A percentile compares a stretch with the other conserved stretches of the same genome.
phyloP scores from a whole-genome alignment of 1,140 invertebrate species.

The Aphis craccivora region DNA sequence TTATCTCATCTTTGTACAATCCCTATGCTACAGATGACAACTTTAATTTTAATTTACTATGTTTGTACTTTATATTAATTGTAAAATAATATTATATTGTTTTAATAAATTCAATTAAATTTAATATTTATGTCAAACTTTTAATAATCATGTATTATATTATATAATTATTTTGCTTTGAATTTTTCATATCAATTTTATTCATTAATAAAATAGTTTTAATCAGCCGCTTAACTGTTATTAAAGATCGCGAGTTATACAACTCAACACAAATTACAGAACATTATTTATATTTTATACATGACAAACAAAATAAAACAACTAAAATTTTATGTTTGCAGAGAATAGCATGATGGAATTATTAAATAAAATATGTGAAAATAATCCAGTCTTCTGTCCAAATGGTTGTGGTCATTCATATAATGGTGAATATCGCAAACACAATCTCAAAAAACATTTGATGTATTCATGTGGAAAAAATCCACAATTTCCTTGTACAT shows the following conservation, averaged over 20 bases:
- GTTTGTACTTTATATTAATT: not conserved
- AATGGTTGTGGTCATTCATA: constrained; percentile 60
- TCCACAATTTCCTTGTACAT: constrained; percentile 67
- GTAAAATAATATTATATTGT: not conserved
- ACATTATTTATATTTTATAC: not conserved
- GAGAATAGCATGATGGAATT: not conserved
- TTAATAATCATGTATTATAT: not conserved
- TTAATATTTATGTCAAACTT: not conserved
- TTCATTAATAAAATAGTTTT: not conserved
- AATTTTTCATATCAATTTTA: not conserved
- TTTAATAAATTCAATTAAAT: not conserved
- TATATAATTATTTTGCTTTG: not conserved
- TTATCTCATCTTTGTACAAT: not conserved
- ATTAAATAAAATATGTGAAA: not conserved
- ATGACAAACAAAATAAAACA: not conserved
- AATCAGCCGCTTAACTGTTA: not conserved
- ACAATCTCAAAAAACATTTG: constrained; percentile 66
- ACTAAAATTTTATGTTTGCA: not conserved
- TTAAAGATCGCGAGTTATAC: not conserved
- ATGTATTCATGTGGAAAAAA: constrained; percentile 69
- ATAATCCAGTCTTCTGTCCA: constrained; percentile 43
- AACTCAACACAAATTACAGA: not conserved
- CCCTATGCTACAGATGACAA: not conserved
- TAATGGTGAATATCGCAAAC: constrained; percentile 59
- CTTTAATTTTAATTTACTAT: not conserved